Conservation (phyloP, 1,140 invertebrate species). For the Drosophila fuyamai region DNA sequence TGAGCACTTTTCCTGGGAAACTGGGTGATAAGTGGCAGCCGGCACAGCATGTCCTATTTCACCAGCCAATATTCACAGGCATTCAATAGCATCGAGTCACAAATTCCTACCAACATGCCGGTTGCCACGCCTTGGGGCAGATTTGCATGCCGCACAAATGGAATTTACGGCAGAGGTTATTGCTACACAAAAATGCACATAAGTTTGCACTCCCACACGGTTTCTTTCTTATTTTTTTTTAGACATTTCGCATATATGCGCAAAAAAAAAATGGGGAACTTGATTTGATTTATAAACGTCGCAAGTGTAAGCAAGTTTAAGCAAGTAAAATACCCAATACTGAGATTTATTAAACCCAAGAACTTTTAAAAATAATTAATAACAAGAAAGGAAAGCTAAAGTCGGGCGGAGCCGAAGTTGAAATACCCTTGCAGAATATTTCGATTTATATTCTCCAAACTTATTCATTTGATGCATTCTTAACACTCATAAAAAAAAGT, state of each 20-base stretch:
- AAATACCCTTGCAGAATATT: no score
- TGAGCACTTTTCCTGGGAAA: not conserved
- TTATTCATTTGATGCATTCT: no score
- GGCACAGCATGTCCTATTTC: constrained; percentile 26
- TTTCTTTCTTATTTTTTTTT: not conserved
- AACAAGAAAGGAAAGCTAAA: no score
- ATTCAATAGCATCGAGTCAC: constrained; percentile 27
- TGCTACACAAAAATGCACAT: constrained; percentile 36
- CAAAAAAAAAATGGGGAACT: not conserved
- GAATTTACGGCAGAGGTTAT: constrained; percentile 50
- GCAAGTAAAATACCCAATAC: no score
- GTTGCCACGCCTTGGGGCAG: constrained; percentile 15
- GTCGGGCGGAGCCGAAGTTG: no score
- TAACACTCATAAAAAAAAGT: no score
- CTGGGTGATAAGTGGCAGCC: constrained; percentile 31
- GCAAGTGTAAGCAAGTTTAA: no score
- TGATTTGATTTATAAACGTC: no score
- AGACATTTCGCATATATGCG: not conserved
- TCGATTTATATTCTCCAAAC: no score
- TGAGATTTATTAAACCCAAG: no score
- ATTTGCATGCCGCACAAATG: constrained; percentile 23
- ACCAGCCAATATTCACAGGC: constrained; percentile 48
- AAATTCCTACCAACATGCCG: constrained; percentile 30
- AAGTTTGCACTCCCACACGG: constrained; percentile 11
- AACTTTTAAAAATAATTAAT: no score